These are phyloP conservation scores for Heliocidaris erythrogramma DNA, from an alignment of 35 echinoderm and acorn worm species.

Conservation along the genomic window DNA sequence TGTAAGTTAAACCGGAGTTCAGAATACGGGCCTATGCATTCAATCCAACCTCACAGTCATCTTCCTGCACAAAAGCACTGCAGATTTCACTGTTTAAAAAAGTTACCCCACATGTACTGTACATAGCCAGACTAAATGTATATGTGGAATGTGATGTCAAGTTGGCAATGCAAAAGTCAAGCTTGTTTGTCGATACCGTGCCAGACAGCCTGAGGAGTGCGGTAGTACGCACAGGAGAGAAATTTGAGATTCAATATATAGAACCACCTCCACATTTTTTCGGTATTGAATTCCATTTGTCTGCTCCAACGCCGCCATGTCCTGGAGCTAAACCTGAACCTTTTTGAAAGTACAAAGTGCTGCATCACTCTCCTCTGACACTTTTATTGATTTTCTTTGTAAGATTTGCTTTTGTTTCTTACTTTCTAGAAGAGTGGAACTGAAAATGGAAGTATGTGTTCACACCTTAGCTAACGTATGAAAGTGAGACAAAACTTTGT, in stretches of 20 bases:
- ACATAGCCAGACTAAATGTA: not conserved
- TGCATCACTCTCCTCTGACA: not conserved
- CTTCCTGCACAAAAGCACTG: too few relatives aligned
- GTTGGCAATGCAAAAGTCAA: not conserved
- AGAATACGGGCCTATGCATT: not conserved
- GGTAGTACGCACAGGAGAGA: not conserved
- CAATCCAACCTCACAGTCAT: too few relatives aligned
- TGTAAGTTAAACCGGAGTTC: too few relatives aligned
- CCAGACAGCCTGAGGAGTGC: not conserved
- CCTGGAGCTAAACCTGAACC: constrained; percentile 6
- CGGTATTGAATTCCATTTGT: not conserved
- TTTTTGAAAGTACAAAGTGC: not conserved
- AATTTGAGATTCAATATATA: not conserved
- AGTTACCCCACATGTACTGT: not conserved
- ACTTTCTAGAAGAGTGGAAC: not conserved
- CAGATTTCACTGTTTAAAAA: too few relatives aligned
- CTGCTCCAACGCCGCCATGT: not conserved
- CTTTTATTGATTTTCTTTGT: not conserved
- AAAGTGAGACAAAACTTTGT: too few relatives aligned
- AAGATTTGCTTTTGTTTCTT: not conserved
- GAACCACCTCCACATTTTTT: not conserved
- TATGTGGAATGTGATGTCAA: not conserved
- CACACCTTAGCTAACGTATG: too few relatives aligned
- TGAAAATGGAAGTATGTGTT: not conserved
- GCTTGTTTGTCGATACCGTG: not conserved